phyloP scores from a whole-genome alignment of 1,140 invertebrate genomes.

The Octopus sinensis region DNA sequence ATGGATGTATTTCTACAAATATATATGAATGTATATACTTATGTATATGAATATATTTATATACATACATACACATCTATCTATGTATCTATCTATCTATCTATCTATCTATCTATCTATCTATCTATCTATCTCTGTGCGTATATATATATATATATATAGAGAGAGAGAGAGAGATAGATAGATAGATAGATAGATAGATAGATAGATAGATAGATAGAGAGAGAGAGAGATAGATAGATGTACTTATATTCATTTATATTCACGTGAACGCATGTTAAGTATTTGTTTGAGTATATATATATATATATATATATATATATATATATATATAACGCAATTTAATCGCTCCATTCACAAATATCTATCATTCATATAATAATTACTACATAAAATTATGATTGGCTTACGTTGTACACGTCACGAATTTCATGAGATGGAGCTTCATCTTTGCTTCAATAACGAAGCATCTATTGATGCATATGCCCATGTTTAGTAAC shows the following conservation, averaged over 20 bases:
- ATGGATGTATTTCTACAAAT: neutral
- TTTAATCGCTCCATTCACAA: too few relatives aligned
- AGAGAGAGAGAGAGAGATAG: neutral
- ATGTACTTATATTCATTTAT: neutral
- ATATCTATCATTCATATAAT: too few relatives aligned
- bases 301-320: neutral
- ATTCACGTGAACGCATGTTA: too few relatives aligned
- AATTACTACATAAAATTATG: too few relatives aligned
- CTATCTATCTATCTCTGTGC: neutral
- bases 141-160: neutral
- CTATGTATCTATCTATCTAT: neutral
- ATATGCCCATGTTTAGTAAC: too few relatives aligned
- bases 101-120: neutral
- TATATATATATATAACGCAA: neutral
- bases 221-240: neutral
- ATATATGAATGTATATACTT: neutral
- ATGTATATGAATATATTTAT: neutral
- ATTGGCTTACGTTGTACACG: too few relatives aligned
- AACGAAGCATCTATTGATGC: too few relatives aligned
- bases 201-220: neutral
- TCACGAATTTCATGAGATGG: too few relatives aligned
- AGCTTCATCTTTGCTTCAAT: too few relatives aligned
- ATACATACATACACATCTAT: neutral
- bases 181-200: neutral
- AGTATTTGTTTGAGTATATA: neutral